A percentile compares a stretch with the other conserved stretches of the same genome.
These are phyloP conservation scores for Gephyroberyx darwinii DNA, from an alignment of 2,797 vertebrate species.

Conservation along the genomic window DNA sequence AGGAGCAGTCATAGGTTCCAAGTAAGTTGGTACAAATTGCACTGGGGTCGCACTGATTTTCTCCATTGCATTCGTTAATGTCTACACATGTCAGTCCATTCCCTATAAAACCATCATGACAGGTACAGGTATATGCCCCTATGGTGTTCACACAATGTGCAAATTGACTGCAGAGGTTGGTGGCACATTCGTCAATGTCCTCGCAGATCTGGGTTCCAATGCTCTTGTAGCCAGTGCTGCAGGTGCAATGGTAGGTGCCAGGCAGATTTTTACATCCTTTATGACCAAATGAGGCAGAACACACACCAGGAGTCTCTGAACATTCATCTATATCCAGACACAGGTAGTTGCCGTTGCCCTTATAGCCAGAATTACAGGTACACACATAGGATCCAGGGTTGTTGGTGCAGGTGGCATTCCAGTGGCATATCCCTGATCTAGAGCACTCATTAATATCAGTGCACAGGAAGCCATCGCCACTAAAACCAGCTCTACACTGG, in stretches of 20 bases:
- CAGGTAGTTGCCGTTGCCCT: slow-evolving; percentile 88
- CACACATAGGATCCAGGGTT: slow-evolving; percentile 84
- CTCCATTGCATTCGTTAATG: slow-evolving; percentile 81
- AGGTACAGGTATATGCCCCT: slow-evolving; percentile 81
- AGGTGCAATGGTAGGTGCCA: slow-evolving; percentile 80
- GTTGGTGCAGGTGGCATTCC: slow-evolving; percentile 87
- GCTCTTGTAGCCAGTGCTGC: slow-evolving; percentile 80
- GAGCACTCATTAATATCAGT: slow-evolving; percentile 81
- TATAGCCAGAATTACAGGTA: slow-evolving; percentile 83
- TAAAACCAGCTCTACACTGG: slow-evolving; percentile 79
- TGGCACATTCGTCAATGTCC: slow-evolving; percentile 84
- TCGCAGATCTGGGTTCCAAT: slow-evolving; percentile 75
- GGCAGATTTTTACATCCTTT: slow-evolving; percentile 84
- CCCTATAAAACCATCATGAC: slow-evolving; percentile 80
- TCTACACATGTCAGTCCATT: slow-evolving; percentile 83
- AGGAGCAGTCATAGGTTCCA: slow-evolving; percentile 82
- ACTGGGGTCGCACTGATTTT: slow-evolving; percentile 74
- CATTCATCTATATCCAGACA: slow-evolving; percentile 88
- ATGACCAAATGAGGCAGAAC: slow-evolving; percentile 76
- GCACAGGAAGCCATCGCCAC: slow-evolving; percentile 80
- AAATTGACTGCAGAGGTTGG: slow-evolving; percentile 78
- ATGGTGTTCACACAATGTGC: slow-evolving; percentile 78
- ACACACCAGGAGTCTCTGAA: slow-evolving; percentile 78
- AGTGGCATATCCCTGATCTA: slow-evolving; percentile 78
- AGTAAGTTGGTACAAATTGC: slow-evolving; percentile 82